Percentiles rank a stretch among this genome's conserved stretches.
Evolutionary conservation across 2,797 vertebrate genomes (phyloP).

Genomic region (Sciurus vulgaris): DNA sequence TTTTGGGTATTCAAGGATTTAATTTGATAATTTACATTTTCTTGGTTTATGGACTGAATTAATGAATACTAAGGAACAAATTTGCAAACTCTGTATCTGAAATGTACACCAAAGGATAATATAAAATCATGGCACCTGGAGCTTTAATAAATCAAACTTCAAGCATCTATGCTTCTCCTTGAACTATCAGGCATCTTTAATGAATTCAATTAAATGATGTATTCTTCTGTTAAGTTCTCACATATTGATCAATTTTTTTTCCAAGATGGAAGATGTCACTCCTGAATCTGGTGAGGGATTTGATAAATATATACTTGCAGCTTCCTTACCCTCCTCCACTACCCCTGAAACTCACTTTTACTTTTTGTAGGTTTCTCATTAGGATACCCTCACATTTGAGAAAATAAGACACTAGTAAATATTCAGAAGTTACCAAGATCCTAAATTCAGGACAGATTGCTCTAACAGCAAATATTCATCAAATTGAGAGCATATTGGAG

Average conservation of each 20-base stretch:
- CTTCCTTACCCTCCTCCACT: background rate
- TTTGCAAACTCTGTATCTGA: slow-evolving; percentile 52
- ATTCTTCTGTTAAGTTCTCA: slow-evolving; percentile 39
- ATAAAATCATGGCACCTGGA: slow-evolving; percentile 42
- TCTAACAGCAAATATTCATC: background rate
- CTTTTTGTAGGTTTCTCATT: background rate
- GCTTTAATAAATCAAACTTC: slow-evolving; percentile 54
- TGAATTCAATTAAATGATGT: slow-evolving; percentile 13
- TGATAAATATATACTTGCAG: background rate
- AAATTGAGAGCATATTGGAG: background rate
- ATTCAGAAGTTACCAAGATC: slow-evolving; percentile 22
- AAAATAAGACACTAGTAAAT: slow-evolving; percentile 19
- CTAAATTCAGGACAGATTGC: background rate
- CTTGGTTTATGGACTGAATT: slow-evolving; percentile 44
- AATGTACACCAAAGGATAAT: slow-evolving; percentile 17
- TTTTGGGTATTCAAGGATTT: slow-evolving; percentile 23
- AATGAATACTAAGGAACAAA: slow-evolving; percentile 50
- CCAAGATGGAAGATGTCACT: background rate
- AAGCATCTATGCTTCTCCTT: background rate
- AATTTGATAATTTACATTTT: slow-evolving; percentile 62
- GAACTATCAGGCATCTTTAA: slow-evolving; percentile 4
- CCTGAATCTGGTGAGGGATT: background rate
- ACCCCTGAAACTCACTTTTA: background rate
- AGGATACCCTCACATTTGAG: background rate
- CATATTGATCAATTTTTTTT: background rate